Base-by-base conservation (phyloP, 2,113 vertebrate genomes). In the Zosterops lateralis region DNA sequence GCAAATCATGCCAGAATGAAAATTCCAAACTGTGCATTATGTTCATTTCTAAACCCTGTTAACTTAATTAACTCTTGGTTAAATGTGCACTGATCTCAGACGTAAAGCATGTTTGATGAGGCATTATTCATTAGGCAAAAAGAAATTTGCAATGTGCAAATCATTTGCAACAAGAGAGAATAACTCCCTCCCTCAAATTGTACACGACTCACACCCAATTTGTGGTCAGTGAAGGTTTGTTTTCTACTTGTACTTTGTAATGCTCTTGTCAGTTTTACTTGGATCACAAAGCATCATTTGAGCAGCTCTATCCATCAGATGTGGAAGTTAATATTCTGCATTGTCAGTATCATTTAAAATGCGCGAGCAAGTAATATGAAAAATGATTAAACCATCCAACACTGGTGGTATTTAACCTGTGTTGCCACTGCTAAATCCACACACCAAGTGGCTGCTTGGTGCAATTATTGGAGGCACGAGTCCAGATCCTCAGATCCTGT, bases 1-100 rank as follows among this genome's bases (percentile, higher is more conserved):
- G 53, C 62, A 92, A 94, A 80, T 85, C 51, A 65, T n/a, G 67
- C 71, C 67, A 95, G 92, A 94, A 88, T 22, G 29, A 57, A 85
- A 96, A 88, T 80, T 96, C 75, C 75, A 74, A 77, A 85, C 24
- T 31, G 44, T 54, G 56, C 64, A 70, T 92, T 87, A 88, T 66
- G 53, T 56, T 93, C 62, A 73, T 83, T 92, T 92, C 90, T 95
- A 95, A 95, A 88, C 79, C 62, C 26, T 74, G 88, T 76, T 95
- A 94, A 91, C 71, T 94, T 94, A 93, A 96, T 91, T 93, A 94
- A 87, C 81, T 90, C 75, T 54, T 25, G 17, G 50, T 94, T 94
- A 91, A 88, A 89, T 71, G 71, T 85, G 67, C 51, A 47, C 88
- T 88, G 96, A 86, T 96, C 88, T 94, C 87, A 66, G 45, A 76